Evolutionary conservation across 2,113 vertebrate species (phyloP).

Genomic region (Hipposideros armiger): DNA sequence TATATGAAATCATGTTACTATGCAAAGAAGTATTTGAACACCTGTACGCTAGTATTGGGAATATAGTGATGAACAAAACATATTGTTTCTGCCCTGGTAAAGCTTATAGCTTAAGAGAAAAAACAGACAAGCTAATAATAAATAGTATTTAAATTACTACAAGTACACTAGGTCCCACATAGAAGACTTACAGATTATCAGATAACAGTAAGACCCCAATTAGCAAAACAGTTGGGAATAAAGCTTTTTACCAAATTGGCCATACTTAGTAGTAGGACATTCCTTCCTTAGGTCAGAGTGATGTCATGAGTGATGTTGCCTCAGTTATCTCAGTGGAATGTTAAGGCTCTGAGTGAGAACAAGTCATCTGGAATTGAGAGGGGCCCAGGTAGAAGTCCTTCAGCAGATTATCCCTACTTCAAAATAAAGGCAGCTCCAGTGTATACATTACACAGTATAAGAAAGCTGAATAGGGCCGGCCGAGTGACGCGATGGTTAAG

Average conservation of each 20-base stretch:
- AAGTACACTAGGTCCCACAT: background rate
- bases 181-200: background rate
- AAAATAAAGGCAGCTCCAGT: background rate
- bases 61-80: slow-evolving; percentile 42
- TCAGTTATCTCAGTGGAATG: background rate
- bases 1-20: slow-evolving; percentile 19
- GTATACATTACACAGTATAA: background rate
- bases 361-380: background rate
- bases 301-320: background rate
- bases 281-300: slow-evolving; percentile 1
- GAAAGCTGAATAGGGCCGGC: background rate
- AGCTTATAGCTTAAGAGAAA: background rate
- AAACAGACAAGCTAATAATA: background rate
- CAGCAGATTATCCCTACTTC: background rate
- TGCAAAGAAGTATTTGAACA: background rate
- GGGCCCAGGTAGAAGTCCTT: background rate
- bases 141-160: slow-evolving; percentile 26
- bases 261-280: background rate
- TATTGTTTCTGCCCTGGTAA: slow-evolving; percentile 27
- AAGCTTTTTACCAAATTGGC: slow-evolving; percentile 2
- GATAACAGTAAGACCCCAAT: slow-evolving; percentile 33
- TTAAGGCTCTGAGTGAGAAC: background rate
- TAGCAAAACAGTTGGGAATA: slow-evolving; percentile 5
- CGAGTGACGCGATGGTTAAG: no score
- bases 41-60: background rate